phyloP scores from a whole-genome alignment of 2,113 vertebrate genomes.

The Alligator mississippiensis region DNA sequence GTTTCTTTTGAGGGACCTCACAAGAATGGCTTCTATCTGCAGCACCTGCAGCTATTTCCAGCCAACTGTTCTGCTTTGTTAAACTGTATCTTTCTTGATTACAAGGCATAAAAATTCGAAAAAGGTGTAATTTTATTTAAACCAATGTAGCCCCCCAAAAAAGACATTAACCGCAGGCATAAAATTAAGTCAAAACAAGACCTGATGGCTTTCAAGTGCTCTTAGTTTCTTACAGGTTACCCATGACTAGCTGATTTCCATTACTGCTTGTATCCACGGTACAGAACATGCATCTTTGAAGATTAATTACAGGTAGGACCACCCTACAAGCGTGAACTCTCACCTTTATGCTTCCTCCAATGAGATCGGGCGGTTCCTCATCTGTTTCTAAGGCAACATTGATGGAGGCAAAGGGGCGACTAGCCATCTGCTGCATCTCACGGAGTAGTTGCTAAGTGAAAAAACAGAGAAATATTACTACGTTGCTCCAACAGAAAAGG shows the following conservation, averaged over 20 bases:
- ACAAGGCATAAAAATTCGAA: conserved; percentile 25
- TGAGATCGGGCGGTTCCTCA: conserved; percentile 98
- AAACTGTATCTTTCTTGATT: conserved; percentile 22
- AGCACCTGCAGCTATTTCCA: conserved; percentile 40
- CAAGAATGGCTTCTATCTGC: neutral
- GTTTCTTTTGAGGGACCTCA: neutral
- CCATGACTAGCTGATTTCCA: neutral
- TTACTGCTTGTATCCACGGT: neutral
- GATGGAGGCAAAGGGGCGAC: conserved; percentile 97
- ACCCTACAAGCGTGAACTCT: conserved; percentile 58
- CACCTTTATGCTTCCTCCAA: conserved; percentile 98
- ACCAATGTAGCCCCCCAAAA: neutral
- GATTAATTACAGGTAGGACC: neutral
- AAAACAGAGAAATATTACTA: conserved; percentile 63
- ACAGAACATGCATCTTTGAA: neutral
- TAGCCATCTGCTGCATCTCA: conserved; percentile 99
- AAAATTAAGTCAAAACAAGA: conserved; percentile 7
- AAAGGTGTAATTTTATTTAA: conserved; percentile 16
- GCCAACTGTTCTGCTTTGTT: conserved; percentile 2
- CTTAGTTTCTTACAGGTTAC: neutral
- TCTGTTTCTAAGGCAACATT: conserved; percentile 98
- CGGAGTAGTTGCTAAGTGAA: conserved; percentile 93
- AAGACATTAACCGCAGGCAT: neutral
- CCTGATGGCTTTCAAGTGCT: neutral
- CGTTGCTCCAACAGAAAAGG: neutral